These are phyloP conservation scores for Apocheima hispidaria DNA, from an alignment of 2,888 invertebrate genomes.

Conservation along the genomic window DNA sequence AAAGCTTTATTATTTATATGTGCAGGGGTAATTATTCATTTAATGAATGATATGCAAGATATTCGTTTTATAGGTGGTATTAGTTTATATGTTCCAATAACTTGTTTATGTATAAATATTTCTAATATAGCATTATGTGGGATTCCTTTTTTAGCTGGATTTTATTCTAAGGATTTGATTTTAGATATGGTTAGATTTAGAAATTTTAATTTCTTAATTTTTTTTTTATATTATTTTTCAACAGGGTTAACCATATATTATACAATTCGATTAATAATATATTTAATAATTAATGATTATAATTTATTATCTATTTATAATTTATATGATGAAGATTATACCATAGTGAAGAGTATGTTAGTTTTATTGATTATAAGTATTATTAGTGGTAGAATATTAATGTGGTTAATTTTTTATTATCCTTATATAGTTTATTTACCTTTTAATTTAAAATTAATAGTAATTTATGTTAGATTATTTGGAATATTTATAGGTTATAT, in stretches of 20 bases:
- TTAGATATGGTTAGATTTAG: conserved; percentile 84
- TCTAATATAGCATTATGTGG: conserved; percentile 88
- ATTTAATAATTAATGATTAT: conserved; percentile 79
- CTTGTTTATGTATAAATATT: conserved; percentile 84
- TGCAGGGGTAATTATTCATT: conserved; percentile 89
- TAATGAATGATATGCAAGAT: conserved; percentile 88
- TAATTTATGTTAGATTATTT: conserved; percentile 78
- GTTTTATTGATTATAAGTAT: conserved; percentile 82
- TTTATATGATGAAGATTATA: conserved; percentile 79
- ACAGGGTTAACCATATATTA: conserved; percentile 86
- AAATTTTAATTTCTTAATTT: conserved; percentile 83
- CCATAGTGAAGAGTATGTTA: conserved; percentile 80
- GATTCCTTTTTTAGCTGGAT: conserved; percentile 87
- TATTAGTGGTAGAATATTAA: conserved; percentile 83
- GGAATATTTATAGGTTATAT: conserved; percentile 73
- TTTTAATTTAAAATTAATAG: conserved; percentile 81
- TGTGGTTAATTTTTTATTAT: conserved; percentile 83
- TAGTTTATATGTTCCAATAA: conserved; percentile 80
- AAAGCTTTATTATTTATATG: conserved; percentile 91
- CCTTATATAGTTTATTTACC: conserved; percentile 85
- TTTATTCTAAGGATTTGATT: conserved; percentile 89
- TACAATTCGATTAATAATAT: conserved; percentile 85
- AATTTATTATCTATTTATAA: conserved; percentile 79
- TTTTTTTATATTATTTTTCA: conserved; percentile 85
- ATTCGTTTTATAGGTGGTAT: conserved; percentile 87